Evolutionary conservation across 2,797 vertebrate genomes (phyloP).

Genomic region (Pseudomugil gertrudae): DNA sequence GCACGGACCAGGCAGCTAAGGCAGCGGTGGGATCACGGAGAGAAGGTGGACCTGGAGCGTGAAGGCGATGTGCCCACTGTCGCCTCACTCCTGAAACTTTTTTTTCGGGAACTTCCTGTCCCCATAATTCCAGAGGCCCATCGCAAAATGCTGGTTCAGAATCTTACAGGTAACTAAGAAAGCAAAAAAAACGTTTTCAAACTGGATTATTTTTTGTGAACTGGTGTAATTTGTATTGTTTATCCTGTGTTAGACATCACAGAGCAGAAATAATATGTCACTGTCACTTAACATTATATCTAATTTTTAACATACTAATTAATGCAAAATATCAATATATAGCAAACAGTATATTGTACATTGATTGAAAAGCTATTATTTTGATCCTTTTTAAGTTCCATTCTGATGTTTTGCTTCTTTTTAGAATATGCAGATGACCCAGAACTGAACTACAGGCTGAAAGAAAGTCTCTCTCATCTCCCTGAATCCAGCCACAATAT

Average conservation of each 20-base stretch:
- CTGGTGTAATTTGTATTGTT: no score
- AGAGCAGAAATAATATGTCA: no score
- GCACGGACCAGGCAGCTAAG: constrained; percentile 78
- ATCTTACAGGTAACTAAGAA: constrained; percentile 76
- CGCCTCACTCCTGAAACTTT: constrained; percentile 87
- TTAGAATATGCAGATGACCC: constrained; percentile 50
- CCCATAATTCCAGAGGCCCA: constrained; percentile 81
- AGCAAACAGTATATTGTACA: neutral
- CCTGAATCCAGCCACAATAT: constrained; percentile 75
- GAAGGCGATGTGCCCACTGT: constrained; percentile 81
- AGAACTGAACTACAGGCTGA: constrained; percentile 69
- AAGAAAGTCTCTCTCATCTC: constrained; percentile 70
- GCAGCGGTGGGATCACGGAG: constrained; percentile 80
- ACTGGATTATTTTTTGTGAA: neutral
- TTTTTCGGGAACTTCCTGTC: constrained; percentile 84
- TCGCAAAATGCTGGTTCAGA: constrained; percentile 67
- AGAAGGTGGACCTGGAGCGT: constrained; percentile 75
- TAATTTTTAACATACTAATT: neutral
- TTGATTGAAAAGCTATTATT: no score
- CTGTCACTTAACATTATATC: no score
- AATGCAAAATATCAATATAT: neutral
- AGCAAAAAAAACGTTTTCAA: neutral
- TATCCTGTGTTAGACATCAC: no score
- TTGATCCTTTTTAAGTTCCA: no score
- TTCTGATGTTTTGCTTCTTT: constrained; percentile 24